Conservation (phyloP, 2,113 vertebrate species). For the Leptobrachium ailaonicum region DNA sequence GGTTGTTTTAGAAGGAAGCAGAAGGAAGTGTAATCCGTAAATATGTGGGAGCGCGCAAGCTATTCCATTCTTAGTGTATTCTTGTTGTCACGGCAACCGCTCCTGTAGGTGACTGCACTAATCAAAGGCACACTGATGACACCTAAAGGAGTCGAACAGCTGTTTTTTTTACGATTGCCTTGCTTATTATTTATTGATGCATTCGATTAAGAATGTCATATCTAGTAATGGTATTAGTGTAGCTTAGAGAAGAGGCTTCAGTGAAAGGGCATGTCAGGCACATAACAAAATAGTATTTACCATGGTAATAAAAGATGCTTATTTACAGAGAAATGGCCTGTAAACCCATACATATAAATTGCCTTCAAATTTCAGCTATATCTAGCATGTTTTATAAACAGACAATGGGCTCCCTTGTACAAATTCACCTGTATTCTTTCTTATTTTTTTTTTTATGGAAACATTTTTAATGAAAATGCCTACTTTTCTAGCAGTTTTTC, state of each 20-base stretch:
- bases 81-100: slow-evolving; percentile 23
- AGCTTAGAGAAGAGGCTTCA: neutral
- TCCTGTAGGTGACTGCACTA: slow-evolving; percentile 13
- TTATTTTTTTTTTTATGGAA: no score
- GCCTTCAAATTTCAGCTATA: neutral
- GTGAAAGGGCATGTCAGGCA: neutral
- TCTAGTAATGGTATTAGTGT: slow-evolving; percentile 11
- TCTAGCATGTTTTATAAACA: neutral
- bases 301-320: neutral
- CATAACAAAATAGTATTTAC: neutral
- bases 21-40: slow-evolving; percentile 11
- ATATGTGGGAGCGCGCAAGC: slow-evolving; percentile 1
- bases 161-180: slow-evolving; percentile 10
- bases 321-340: neutral
- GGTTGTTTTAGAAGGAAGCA: slow-evolving; percentile 2
- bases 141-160: slow-evolving; percentile 27
- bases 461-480: no score
- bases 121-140: slow-evolving; percentile 34
- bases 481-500: no score
- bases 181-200: slow-evolving; percentile 32
- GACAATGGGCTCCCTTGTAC: no score
- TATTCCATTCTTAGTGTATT: neutral
- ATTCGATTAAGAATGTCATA: slow-evolving; percentile 12
- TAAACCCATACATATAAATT: neutral
- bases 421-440: no score